phyloP scores from a whole-genome alignment of 2,888 invertebrate genomes.

The Acrobasis consociella region DNA sequence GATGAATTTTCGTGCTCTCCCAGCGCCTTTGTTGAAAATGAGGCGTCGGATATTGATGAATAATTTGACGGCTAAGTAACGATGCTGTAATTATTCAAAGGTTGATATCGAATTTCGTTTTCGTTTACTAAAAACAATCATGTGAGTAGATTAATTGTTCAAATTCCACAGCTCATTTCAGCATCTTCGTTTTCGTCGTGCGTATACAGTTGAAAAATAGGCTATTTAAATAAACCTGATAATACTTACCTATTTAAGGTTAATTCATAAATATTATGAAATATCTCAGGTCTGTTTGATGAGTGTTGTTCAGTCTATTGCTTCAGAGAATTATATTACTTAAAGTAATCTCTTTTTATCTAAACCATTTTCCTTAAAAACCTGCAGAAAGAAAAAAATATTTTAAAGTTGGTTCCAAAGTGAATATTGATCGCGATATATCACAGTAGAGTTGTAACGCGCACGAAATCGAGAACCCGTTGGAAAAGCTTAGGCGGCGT shows the following conservation, averaged over 20 bases:
- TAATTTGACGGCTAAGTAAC: constrained; percentile 71
- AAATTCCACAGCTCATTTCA: not conserved
- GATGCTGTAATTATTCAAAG: constrained; percentile 62
- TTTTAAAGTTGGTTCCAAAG: constrained; percentile 7
- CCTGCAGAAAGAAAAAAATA: not conserved
- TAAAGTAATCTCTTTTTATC: too few relatives aligned
- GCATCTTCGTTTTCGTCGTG: too few relatives aligned
- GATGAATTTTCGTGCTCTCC: constrained; percentile 78
- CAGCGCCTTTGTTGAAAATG: constrained; percentile 69
- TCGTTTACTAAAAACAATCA: constrained; percentile 31
- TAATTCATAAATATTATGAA: too few relatives aligned
- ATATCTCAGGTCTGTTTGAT: too few relatives aligned
- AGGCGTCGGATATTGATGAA: constrained; percentile 76
- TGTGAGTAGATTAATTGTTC: not conserved
- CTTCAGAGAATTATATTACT: too few relatives aligned
- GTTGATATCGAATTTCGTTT: constrained; percentile 46
- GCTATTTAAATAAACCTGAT: too few relatives aligned
- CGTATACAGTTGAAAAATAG: too few relatives aligned
- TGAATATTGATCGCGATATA: constrained; percentile 16
- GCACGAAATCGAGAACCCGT: constrained; percentile 15
- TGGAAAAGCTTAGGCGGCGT: constrained; percentile 15
- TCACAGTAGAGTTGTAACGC: constrained; percentile 12
- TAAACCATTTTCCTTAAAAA: too few relatives aligned
- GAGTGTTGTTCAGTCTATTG: too few relatives aligned
- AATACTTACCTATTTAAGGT: too few relatives aligned